Base-by-base conservation (phyloP, 2,797 vertebrate species). In the Helarctos malayanus region DNA sequence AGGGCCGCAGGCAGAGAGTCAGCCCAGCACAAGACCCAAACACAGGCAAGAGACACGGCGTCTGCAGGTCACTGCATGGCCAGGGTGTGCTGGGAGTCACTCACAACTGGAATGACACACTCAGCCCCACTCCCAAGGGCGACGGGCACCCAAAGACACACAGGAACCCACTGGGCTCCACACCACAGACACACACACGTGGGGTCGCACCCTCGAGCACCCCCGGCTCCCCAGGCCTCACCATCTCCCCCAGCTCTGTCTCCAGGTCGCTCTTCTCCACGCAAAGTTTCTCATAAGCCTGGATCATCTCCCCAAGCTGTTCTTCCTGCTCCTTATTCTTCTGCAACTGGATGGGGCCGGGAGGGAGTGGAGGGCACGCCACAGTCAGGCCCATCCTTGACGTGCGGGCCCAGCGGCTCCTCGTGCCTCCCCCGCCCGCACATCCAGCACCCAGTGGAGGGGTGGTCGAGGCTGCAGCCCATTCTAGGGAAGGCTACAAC, bases 261-360 rank as follows among this genome's bases (percentile, higher is more conserved):
- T 99, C 99, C 98, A 99, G 99, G 98, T 99, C 99, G 12, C 98
- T 99, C 98, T 99, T 99, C 98, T 99, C 99, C 98, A 99, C 99
- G 41, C 99, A 99, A 35, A 99, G 99, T 98, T 99, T 99, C 99
- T 99, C 99, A 0, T 99, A 99, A 68, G 99, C 99, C 98, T 99
- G 99, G 99, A 99, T 99, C 98, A 99, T 99, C 97, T 99, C 99
- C 97, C 99, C 99, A 97, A 99, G 99, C 98, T 99, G 99, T 98
- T 99, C 99, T 98, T 99, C 99, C 3, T 99, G 98, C 98, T 99
- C 99, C 96, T 99, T 99, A 95, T 99, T 99, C 98, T 99, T 99
- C 99, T 99, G 99, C 97, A 99, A 99, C 99, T 99, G 96, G 14
- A n/a, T n/a, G 61, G 38, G 76, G 89, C 49, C 94, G 69, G 0